A percentile compares a stretch with the other conserved stretches of the same genome.
Conservation (phyloP, 2,888 invertebrate genomes). For the Thera obeliscata region DNA sequence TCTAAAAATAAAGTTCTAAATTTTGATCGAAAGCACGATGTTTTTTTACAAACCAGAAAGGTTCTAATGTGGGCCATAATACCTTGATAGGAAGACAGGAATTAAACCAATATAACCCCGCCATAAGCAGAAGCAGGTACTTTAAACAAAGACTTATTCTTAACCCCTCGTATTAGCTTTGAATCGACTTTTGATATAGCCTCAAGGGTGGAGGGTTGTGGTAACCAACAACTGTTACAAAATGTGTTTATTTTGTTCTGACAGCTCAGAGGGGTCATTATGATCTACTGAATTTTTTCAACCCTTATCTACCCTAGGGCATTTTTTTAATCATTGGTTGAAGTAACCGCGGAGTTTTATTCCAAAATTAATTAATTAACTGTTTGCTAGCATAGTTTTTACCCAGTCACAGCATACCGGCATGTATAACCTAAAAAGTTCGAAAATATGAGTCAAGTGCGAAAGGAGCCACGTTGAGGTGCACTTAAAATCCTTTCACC, state of each 20-base stretch:
- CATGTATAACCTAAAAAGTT: too few relatives aligned
- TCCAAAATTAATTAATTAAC: neutral
- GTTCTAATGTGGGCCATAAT: too few relatives aligned
- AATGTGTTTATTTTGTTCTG: slow-evolving; percentile 43
- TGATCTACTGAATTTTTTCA: slow-evolving; percentile 29
- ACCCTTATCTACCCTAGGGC: slow-evolving; percentile 27
- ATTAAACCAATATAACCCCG: neutral
- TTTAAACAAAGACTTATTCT: slow-evolving; percentile 20
- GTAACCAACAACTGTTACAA: slow-evolving; percentile 51
- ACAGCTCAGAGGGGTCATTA: slow-evolving; percentile 36
- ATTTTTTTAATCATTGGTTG: slow-evolving; percentile 12
- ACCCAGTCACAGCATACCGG: too few relatives aligned
- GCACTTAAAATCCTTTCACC: too few relatives aligned
- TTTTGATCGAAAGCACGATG: too few relatives aligned
- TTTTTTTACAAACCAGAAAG: too few relatives aligned
- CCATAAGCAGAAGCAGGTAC: neutral
- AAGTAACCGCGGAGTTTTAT: slow-evolving; percentile 4
- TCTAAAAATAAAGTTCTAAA: too few relatives aligned
- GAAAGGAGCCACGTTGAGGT: too few relatives aligned
- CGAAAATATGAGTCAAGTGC: too few relatives aligned
- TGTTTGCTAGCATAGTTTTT: neutral
- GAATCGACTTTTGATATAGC: slow-evolving; percentile 55
- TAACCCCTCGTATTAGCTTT: slow-evolving; percentile 44
- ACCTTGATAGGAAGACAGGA: too few relatives aligned
- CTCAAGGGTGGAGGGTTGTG: slow-evolving; percentile 52